Evolutionary conservation across 2,797 vertebrate genomes (phyloP), one percentile per base, ranked within the genome.

Genomic region (Acestrorhynchus altus): DNA sequence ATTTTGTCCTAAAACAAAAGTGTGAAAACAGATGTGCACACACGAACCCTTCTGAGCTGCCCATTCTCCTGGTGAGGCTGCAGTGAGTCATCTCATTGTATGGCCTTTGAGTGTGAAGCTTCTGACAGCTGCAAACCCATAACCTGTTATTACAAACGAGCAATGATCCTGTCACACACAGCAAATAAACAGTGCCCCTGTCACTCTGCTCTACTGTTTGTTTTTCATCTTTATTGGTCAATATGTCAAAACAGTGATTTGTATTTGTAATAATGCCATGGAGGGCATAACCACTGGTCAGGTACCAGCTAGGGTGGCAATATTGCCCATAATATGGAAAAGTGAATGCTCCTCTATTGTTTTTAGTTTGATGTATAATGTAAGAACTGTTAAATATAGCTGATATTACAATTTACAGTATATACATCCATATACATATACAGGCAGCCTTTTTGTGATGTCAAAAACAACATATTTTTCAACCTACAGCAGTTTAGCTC

Each of bases 21-120:
- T 28, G 1, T n/a, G 10, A 54, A 16, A 70, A 54, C 47, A 69
- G 16, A 56, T 28, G 57, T 52, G 59, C 69, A 72, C 69, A 16
- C 69, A 72, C 52, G 44, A n/a, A 24, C 22, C 39, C 20, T 28
- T 22, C 31, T 63, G 35, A 63, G 31, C 9, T 24, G 35, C 8
- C 18, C 35, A 3, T 40, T 20, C 31, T 40, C 35, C 18, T 60
- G 40, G 31, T 40, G 35, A 16, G 31, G 39, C 60, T 11, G 60
- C 60, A 20, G 11, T 63, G 60, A 63, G 8, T 63, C 60, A 63
- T 63, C n/a, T 39, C 18, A 63, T 4, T 63, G 31, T 20, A n/a
- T 40, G 60, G 31, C 60, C 35, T 63, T 8, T 20, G 42, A 28
- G 24, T 10, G 24, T 9, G 64, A 47, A 28, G 64, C 24, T 67